Percentiles rank a stretch among this genome's conserved stretches.
Evolutionary conservation across 2,888 invertebrate species (phyloP).

Genomic region (Tiliacea citrago): DNA sequence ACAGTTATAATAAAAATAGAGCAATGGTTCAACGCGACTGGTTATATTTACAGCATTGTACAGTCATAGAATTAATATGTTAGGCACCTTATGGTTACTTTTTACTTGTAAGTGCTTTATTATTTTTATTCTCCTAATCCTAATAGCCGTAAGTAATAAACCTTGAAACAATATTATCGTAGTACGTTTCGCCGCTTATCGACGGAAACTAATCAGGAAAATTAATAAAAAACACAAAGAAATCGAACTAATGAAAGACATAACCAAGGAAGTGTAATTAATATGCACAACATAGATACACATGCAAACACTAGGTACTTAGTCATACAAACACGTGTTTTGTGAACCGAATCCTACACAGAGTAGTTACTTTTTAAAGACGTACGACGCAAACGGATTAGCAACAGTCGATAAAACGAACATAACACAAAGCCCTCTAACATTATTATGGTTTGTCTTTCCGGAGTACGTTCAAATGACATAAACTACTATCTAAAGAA

Average conservation of each 20-base stretch:
- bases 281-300: conserved; percentile 17
- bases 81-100: not conserved
- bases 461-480: conserved; percentile 16
- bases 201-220: conserved; percentile 11
- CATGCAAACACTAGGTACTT: conserved; percentile 9
- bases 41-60: not conserved
- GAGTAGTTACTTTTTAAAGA: not conserved
- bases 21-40: not conserved
- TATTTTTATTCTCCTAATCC: not conserved
- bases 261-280: conserved; percentile 37
- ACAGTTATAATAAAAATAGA: not conserved
- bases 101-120: not conserved
- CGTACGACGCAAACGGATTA: conserved; percentile 26
- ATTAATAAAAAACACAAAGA: conserved; percentile 26
- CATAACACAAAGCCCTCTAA: conserved; percentile 17
- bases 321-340: conserved; percentile 35
- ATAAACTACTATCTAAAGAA: conserved; percentile 34
- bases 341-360: conserved; percentile 15
- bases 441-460: conserved; percentile 9
- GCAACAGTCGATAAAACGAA: conserved; percentile 34
- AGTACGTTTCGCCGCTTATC: not conserved
- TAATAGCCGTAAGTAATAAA: no score
- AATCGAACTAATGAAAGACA: conserved; percentile 15
- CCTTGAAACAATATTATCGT: not conserved
- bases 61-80: not conserved